phyloP scores from a whole-genome alignment of 2,888 invertebrate species.

The Gryllus longicercus region DNA sequence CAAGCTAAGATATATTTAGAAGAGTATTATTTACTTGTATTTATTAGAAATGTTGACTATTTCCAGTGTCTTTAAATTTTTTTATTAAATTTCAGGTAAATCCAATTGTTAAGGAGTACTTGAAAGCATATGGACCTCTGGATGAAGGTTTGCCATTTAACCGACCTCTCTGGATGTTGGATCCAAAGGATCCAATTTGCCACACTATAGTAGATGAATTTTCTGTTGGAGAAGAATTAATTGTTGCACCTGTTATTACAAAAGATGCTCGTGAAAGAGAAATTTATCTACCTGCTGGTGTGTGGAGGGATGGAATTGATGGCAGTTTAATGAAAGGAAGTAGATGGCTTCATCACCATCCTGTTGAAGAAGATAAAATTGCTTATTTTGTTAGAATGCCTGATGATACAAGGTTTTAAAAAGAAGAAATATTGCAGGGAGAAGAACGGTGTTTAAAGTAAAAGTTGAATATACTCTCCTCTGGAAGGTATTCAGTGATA shows the following conservation, averaged over 20 bases:
- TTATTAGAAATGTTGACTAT: no score
- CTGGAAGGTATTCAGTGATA: no score
- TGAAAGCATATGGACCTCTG: constrained; percentile 64
- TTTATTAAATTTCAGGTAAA: constrained; percentile 55
- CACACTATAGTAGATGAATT: constrained; percentile 79
- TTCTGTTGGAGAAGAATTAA: constrained; percentile 81
- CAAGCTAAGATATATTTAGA: no score
- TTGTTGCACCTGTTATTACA: constrained; percentile 82
- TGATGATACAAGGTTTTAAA: constrained; percentile 73
- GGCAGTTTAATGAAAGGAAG: constrained; percentile 81
- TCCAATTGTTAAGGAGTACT: constrained; percentile 71
- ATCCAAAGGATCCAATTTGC: constrained; percentile 73
- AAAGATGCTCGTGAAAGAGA: constrained; percentile 68
- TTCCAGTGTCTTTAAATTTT: constrained; percentile 18
- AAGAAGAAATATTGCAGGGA: not conserved
- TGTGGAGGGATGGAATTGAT: constrained; percentile 90
- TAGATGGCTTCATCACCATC: constrained; percentile 86
- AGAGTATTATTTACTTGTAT: no score
- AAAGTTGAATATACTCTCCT: no score
- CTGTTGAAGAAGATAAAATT: constrained; percentile 72
- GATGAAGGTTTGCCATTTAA: constrained; percentile 81
- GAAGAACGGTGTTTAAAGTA: not conserved
- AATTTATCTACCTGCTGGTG: constrained; percentile 85
- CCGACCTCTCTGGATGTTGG: constrained; percentile 86
- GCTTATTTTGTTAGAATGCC: constrained; percentile 83